Evolutionary conservation across 2,113 vertebrate genomes (phyloP).

Genomic region (Paradisaea rubra): DNA sequence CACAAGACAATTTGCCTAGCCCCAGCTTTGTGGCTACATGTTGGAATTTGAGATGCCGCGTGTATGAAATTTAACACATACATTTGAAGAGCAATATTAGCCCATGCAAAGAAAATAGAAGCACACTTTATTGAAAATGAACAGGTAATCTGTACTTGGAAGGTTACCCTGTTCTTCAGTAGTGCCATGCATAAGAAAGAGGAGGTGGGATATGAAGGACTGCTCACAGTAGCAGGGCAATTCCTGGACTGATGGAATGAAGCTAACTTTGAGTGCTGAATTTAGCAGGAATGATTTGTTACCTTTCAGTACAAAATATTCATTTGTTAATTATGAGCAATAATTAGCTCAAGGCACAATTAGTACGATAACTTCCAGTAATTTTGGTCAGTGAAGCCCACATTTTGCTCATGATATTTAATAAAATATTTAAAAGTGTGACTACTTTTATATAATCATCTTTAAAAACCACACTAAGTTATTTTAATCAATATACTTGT

Average conservation of each 20-base stretch:
- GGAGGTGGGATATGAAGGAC: slow-evolving; percentile 15
- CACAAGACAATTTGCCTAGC: neutral
- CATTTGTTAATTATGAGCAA: slow-evolving; percentile 61
- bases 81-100: slow-evolving; percentile 39
- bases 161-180: slow-evolving; percentile 40
- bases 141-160: slow-evolving; percentile 12
- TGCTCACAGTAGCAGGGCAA: neutral
- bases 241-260: neutral
- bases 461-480: slow-evolving; percentile 81
- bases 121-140: slow-evolving; percentile 1
- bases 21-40: neutral
- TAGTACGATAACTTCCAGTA: slow-evolving; percentile 72
- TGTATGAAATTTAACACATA: slow-evolving; percentile 17
- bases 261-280: slow-evolving; percentile 2
- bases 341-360: slow-evolving; percentile 70
- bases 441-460: slow-evolving; percentile 81
- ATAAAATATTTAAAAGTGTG: slow-evolving; percentile 77
- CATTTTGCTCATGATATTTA: slow-evolving; percentile 73
- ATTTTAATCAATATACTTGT: slow-evolving; percentile 93
- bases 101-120: slow-evolving; percentile 2
- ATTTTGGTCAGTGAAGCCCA: slow-evolving; percentile 59
- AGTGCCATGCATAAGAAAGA: slow-evolving; percentile 2
- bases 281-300: slow-evolving; percentile 58
- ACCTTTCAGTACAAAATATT: slow-evolving; percentile 60
- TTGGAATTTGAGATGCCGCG: neutral